phyloP scores from a whole-genome alignment of 2,113 vertebrate genomes.

The Syrmaticus mikado region DNA sequence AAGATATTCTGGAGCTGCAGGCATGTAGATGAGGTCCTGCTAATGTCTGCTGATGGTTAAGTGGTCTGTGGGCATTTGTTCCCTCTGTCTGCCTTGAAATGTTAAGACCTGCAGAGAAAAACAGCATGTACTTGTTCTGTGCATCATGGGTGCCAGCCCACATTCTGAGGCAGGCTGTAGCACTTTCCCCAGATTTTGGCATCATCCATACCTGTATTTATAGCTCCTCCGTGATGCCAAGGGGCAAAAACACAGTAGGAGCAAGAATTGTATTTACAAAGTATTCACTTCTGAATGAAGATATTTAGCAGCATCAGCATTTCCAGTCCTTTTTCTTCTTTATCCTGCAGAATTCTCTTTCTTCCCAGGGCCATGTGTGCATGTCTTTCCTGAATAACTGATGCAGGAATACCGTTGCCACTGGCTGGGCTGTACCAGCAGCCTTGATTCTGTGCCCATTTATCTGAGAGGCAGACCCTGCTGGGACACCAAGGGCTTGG shows the following conservation, averaged over 20 bases:
- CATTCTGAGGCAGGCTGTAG: background rate
- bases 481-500: background rate
- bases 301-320: background rate
- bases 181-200: slow-evolving; percentile 31
- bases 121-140: slow-evolving; percentile 33
- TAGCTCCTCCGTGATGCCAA: slow-evolving; percentile 3
- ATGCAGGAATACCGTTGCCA: background rate
- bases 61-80: slow-evolving; percentile 27
- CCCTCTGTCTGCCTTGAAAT: slow-evolving; percentile 6
- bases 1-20: background rate
- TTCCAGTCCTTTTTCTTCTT: background rate
- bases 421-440: background rate
- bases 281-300: background rate
- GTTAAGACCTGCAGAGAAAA: background rate
- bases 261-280: slow-evolving; percentile 10
- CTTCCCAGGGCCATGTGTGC: background rate
- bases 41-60: slow-evolving; percentile 9
- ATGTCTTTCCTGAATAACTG: background rate
- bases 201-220: background rate
- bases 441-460: background rate
- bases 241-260: background rate
- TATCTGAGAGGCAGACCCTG: background rate
- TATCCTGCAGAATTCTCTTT: background rate
- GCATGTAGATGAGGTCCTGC: background rate
- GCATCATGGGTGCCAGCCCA: background rate